Conservation (phyloP, 2,888 invertebrate species). For the Thymelicus lineola region DNA sequence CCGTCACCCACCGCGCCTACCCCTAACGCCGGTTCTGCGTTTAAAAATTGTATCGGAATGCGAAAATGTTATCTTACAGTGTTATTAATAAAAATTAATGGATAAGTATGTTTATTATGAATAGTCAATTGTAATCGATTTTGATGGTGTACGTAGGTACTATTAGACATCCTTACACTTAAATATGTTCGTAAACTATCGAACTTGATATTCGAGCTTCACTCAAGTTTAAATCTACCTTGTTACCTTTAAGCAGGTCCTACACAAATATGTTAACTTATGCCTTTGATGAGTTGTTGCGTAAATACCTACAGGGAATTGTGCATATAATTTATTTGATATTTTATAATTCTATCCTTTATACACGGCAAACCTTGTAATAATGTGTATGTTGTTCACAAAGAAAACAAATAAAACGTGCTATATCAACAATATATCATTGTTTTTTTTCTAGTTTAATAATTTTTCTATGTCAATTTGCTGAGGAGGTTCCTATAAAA, state of each 20-base stretch:
- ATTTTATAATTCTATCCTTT: constrained; percentile 57
- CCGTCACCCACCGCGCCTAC: too few species aligned
- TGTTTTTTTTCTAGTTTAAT: constrained; percentile 42
- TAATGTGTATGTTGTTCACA: constrained; percentile 60
- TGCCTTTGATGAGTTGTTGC: constrained; percentile 61
- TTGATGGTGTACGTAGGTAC: constrained; percentile 1
- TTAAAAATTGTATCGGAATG: background rate
- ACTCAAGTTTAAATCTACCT: constrained; percentile 50
- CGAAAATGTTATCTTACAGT: background rate
- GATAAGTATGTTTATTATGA: constrained; percentile 10
- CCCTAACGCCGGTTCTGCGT: too few species aligned
- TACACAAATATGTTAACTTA: constrained; percentile 38
- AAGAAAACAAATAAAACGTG: constrained; percentile 63
- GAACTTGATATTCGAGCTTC: constrained; percentile 35
- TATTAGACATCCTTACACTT: background rate
- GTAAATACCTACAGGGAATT: constrained; percentile 73
- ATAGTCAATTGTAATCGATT: constrained; percentile 21
- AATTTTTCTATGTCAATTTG: too few species aligned
- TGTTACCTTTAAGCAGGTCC: constrained; percentile 22
- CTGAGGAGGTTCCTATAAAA: too few species aligned
- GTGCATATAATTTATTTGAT: constrained; percentile 64
- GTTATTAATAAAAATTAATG: background rate
- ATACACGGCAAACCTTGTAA: constrained; percentile 56
- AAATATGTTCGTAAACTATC: constrained; percentile 11
- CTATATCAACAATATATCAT: constrained; percentile 49